Conservation (phyloP, 64 coral and sea anemone genomes). For the Stichodactyla mertensii region DNA sequence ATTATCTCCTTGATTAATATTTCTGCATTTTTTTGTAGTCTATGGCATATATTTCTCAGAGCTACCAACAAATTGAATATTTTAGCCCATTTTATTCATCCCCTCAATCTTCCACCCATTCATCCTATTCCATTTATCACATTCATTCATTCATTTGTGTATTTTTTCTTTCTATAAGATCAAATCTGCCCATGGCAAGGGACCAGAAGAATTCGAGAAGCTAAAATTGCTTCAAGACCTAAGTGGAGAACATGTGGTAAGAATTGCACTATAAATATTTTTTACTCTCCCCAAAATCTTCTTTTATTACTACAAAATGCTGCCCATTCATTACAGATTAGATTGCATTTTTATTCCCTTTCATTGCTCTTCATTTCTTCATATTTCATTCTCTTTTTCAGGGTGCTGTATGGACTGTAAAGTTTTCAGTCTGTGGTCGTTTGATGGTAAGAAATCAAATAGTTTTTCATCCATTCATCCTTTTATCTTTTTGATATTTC, state of each 20-base stretch:
- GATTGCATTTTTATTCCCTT: too few species aligned
- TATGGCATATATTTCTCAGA: too few species aligned
- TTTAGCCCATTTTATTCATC: too few species aligned
- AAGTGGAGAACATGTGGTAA: constrained; percentile 95
- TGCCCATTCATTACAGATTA: too few species aligned
- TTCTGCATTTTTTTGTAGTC: too few species aligned
- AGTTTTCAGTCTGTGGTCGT: constrained; percentile 88
- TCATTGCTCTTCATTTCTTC: too few species aligned
- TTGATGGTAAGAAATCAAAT: constrained; percentile 57
- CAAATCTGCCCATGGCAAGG: constrained; percentile 95
- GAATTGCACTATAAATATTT: not conserved
- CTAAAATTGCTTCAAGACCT: constrained; percentile 90
- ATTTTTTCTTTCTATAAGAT: constrained; percentile 41
- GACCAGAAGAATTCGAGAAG: constrained; percentile 91
- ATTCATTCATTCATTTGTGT: not conserved
- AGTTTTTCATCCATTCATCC: not conserved
- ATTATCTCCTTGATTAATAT: too few species aligned
- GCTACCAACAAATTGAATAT: too few species aligned
- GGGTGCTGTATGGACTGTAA: constrained; percentile 98
- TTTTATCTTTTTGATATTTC: not conserved
- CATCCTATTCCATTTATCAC: too few species aligned
- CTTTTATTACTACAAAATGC: too few species aligned
- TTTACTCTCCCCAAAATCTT: not conserved
- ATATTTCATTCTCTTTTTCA: constrained; percentile 17
- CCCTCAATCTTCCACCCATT: too few species aligned